A percentile compares a stretch with the other conserved stretches of the same genome.
Conservation (phyloP, 1,140 invertebrate genomes). For the Epicauta chinensis region DNA sequence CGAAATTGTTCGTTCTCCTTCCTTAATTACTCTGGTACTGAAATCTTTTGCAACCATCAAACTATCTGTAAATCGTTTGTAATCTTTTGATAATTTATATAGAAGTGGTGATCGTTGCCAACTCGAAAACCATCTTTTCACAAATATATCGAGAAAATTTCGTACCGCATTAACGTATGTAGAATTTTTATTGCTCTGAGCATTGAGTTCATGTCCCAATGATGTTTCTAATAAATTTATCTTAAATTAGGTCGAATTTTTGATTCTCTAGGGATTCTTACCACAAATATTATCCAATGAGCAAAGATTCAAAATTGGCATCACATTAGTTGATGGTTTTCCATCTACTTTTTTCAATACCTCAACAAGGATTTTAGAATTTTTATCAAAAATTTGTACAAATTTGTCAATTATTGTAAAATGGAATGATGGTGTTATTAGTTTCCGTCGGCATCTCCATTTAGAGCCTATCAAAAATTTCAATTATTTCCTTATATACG, state of each 20-base stretch:
- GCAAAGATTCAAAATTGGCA: slow-evolving; percentile 58
- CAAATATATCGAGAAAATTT: slow-evolving; percentile 18
- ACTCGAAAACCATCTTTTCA: slow-evolving; percentile 19
- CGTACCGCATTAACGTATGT: slow-evolving; percentile 20
- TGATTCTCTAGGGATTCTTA: slow-evolving; percentile 40
- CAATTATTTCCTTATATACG: background rate
- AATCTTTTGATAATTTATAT: slow-evolving; percentile 10
- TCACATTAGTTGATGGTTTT: slow-evolving; percentile 53
- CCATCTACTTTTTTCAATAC: slow-evolving; percentile 41
- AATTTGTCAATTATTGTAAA: slow-evolving; percentile 74
- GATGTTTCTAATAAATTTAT: slow-evolving; percentile 20
- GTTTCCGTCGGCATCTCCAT: slow-evolving; percentile 65
- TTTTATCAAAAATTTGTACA: slow-evolving; percentile 66
- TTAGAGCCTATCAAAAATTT: slow-evolving; percentile 1
- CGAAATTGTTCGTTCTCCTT: slow-evolving; percentile 1
- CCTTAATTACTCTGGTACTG: slow-evolving; percentile 9
- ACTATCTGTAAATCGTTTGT: slow-evolving; percentile 5
- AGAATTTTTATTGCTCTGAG: slow-evolving; percentile 15
- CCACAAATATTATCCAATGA: slow-evolving; percentile 80
- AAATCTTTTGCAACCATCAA: slow-evolving; percentile 17
- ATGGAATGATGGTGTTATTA: slow-evolving; percentile 75
- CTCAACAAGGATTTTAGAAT: slow-evolving; percentile 57
- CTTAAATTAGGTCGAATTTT: background rate
- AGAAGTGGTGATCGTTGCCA: slow-evolving; percentile 15
- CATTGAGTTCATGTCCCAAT: slow-evolving; percentile 21